Percentiles rank a stretch among this genome's conserved stretches.
phyloP scores from a whole-genome alignment of 2,113 vertebrate genomes.

The Thymallus thymallus region DNA sequence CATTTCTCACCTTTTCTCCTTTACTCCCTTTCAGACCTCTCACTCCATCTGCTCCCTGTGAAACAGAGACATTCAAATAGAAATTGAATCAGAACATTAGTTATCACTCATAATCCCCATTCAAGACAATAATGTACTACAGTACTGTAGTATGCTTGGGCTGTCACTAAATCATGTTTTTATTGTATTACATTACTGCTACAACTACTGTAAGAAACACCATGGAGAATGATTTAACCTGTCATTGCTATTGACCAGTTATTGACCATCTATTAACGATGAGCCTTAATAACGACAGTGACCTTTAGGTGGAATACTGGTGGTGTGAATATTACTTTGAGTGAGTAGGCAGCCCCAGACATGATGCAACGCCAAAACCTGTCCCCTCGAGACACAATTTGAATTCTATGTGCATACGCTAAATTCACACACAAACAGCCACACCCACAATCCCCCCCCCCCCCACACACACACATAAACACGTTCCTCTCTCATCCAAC shows the following conservation, averaged over 20 bases:
- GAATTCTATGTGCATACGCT: not conserved
- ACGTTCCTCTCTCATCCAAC: conserved; percentile 19
- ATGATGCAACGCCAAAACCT: conserved; percentile 13
- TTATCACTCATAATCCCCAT: not conserved
- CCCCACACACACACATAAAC: not conserved
- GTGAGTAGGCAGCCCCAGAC: conserved; percentile 3
- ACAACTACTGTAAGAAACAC: not conserved
- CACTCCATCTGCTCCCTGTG: conserved; percentile 85
- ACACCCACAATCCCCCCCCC: too few relatives aligned
- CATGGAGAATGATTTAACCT: conserved; percentile 28
- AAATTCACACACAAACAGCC: conserved; percentile 6
- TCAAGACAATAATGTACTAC: not conserved
- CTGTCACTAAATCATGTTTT: too few relatives aligned
- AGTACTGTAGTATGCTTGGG: too few relatives aligned
- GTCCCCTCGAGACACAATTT: conserved; percentile 11
- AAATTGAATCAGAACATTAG: not conserved
- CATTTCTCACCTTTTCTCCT: conserved; percentile 83
- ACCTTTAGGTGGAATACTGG: not conserved
- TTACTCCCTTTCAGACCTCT: conserved; percentile 88
- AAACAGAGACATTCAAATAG: conserved; percentile 16
- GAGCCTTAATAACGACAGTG: not conserved
- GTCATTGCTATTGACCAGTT: conserved; percentile 33
- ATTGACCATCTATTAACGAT: conserved; percentile 38
- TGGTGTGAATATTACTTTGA: not conserved
- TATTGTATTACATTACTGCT: not conserved